A percentile compares a stretch with the other conserved stretches of the same genome.
These are phyloP conservation scores for Hapalemur alaotrensis DNA, from an alignment of 2,797 vertebrate species.

Conservation along the genomic window DNA sequence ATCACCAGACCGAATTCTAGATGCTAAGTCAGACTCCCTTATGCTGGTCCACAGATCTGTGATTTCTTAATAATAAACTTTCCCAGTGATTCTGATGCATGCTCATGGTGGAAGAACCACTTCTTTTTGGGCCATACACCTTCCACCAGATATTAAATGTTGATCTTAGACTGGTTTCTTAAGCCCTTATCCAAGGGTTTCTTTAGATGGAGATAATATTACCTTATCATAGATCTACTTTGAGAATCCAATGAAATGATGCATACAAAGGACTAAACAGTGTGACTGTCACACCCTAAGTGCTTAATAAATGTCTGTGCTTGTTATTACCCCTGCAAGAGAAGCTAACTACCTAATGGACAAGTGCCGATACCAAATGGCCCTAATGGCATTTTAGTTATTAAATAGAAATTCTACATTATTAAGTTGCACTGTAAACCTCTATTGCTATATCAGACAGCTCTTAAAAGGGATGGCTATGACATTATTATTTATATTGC, in stretches of 20 bases:
- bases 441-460: neutral
- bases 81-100: fast-evolving
- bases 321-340: neutral
- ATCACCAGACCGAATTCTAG: neutral
- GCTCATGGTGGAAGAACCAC: fast-evolving
- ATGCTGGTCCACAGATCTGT: neutral
- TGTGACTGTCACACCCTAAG: neutral
- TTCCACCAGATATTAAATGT: neutral
- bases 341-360: neutral
- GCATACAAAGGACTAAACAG: neutral
- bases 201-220: neutral
- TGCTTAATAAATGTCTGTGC: neutral
- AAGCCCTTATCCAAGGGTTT: neutral
- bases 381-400: neutral
- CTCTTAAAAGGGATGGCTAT: neutral
- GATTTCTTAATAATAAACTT: too few species aligned
- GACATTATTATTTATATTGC: neutral
- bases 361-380: neutral
- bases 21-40: neutral
- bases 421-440: neutral
- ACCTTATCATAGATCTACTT: neutral
- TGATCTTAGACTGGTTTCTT: neutral
- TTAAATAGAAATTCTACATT: neutral
- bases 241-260: neutral
- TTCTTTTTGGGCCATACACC: neutral